These are phyloP conservation scores for Alitta virens DNA, from an alignment of 2,888 invertebrate species.

Conservation along the genomic window DNA sequence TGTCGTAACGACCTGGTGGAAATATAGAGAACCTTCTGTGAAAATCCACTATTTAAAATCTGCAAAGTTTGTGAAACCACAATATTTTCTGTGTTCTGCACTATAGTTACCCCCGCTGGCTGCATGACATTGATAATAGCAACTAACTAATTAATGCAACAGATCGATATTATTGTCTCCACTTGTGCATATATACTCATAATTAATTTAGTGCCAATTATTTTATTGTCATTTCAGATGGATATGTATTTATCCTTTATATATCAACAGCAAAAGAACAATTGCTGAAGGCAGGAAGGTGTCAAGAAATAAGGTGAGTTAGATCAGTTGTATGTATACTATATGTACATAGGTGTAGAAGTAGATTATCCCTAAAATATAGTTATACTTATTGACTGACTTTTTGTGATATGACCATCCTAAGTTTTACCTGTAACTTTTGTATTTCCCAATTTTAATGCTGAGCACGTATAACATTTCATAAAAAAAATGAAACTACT, in stretches of 20 bases:
- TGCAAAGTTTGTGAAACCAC: too few species aligned
- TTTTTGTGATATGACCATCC: neutral
- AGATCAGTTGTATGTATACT: neutral
- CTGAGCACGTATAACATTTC: neutral
- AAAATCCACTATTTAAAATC: too few species aligned
- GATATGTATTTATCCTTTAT: conserved; percentile 96
- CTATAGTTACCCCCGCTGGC: too few species aligned
- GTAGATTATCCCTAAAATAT: neutral
- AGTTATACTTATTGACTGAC: neutral
- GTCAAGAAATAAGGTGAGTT: conserved; percentile 66
- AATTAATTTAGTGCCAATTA: neutral
- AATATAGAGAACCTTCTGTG: too few species aligned
- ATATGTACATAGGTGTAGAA: neutral
- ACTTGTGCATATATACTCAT: too few species aligned
- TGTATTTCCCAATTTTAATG: neutral
- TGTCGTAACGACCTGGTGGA: too few species aligned
- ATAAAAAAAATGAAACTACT: neutral
- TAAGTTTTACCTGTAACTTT: neutral
- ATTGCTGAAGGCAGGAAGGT: conserved; percentile 84
- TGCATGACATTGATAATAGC: too few species aligned
- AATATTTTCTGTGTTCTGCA: too few species aligned
- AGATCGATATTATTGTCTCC: too few species aligned
- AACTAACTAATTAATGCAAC: too few species aligned
- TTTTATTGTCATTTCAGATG: conserved; percentile 66
- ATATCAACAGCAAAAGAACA: conserved; percentile 90